Evolutionary conservation across 2,113 vertebrate genomes (phyloP), one percentile per base, ranked within the genome.

Genomic region (Cynocephalus volans): DNA sequence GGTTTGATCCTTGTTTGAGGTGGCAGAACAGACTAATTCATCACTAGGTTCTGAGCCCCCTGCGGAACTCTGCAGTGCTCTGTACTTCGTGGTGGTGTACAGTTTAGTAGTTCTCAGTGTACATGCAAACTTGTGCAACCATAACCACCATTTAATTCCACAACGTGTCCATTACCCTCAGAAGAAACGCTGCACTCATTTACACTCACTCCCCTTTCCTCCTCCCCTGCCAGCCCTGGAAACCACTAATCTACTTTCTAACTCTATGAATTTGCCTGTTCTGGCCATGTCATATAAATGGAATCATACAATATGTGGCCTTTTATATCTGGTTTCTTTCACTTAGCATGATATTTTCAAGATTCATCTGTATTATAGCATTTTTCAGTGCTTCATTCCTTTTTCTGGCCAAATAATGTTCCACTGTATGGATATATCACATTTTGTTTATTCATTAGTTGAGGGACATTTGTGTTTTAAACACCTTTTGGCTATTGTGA

Each of bases 261-360:
- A 82, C 60, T 87, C 54, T 70, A 50, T 88, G 62, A 64, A 92
- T 88, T 95, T 91, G 62, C 79, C 72, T 77, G 31, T 52, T 82
- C 23, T n/a, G 19, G 58, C 58, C 83, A 77, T 83, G 75, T 45
- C 48, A 45, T 33, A 54, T 58, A 73, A 86, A 52, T 26, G 6
- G 33, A 81, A 69, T 90, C 50, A 52, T 45, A 87, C 33, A 62
- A 48, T 72, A 58, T 41, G 10, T 54, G 72, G 72, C n/a, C 28
- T 96, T 72, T 85, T 82, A 24, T 88, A 50, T 92, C 76, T 33
- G 58, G 23, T 67, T 65, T 70, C 36, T 88, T 79, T 84, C 28
- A 83, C 28, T 70, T 79, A 84, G 11, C 36, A 28, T 77, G n/a
- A 70, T 60, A 48, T 86, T 87, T 81, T 81, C 67, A 69, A 81